Conservation (phyloP, 2,888 invertebrate genomes). For the Trichacis sp. region DNA sequence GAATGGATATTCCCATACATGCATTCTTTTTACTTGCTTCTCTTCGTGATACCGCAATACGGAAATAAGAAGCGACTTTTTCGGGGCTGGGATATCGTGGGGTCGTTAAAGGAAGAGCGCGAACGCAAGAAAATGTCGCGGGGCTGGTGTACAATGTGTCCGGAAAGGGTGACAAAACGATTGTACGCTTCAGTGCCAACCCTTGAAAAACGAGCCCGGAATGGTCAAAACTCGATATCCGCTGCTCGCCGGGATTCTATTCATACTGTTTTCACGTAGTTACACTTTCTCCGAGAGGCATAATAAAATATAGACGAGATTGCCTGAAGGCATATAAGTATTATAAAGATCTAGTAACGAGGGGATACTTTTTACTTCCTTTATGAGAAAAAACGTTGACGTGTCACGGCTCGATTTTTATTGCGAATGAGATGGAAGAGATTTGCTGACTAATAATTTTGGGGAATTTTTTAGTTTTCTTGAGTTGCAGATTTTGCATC, state of each 20-base stretch:
- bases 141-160: conserved; percentile 17
- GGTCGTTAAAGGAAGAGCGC: conserved; percentile 5
- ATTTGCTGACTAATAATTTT: too few species aligned
- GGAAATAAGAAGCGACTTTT: too few species aligned
- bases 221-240: conserved; percentile 47
- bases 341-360: conserved; percentile 14
- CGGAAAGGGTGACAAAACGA: conserved; percentile 56
- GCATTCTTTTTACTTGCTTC: too few species aligned
- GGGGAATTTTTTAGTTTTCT: too few species aligned
- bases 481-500: too few species aligned
- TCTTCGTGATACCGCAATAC: too few species aligned
- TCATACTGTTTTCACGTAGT: conserved; percentile 65
- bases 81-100: too few species aligned
- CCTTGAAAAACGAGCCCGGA: conserved; percentile 45
- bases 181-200: conserved; percentile 67
- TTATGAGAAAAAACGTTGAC: neutral
- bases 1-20: too few species aligned
- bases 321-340: conserved; percentile 10
- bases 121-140: neutral
- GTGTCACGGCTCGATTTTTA: neutral
- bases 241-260: conserved; percentile 43
- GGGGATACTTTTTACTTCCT: conserved; percentile 11
- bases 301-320: conserved; percentile 18
- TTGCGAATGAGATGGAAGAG: neutral
- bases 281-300: conserved; percentile 43